Evolutionary conservation across 1,140 invertebrate species (phyloP).

Genomic region (Drosophila sp.): DNA sequence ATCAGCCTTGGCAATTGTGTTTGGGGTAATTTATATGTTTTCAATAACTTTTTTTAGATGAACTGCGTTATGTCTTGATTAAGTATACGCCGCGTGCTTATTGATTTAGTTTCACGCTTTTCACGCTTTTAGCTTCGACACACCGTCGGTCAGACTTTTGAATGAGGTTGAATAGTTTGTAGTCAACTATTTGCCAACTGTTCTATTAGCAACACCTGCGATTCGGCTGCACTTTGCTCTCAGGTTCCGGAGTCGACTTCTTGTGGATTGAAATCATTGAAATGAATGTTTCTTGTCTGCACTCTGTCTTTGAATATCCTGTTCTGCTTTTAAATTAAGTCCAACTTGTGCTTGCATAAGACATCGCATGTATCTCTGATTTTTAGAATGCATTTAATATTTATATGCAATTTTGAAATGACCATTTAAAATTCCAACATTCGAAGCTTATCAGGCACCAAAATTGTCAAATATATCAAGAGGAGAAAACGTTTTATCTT

Average conservation of each 20-base stretch:
- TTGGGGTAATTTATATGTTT: conserved; percentile 4
- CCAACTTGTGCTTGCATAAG: too few species aligned
- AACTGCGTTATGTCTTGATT: conserved; percentile 68
- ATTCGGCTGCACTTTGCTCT: conserved; percentile 24
- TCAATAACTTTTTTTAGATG: conserved; percentile 1
- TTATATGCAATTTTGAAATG: too few species aligned
- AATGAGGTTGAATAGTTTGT: conserved; percentile 2
- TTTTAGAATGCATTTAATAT: too few species aligned
- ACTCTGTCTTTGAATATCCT: conserved; percentile 44
- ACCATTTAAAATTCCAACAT: too few species aligned
- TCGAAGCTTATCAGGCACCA: too few species aligned
- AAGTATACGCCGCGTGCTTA: conserved; percentile 73
- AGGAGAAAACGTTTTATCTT: too few species aligned
- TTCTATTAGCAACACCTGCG: conserved; percentile 67
- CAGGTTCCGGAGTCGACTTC: conserved; percentile 15
- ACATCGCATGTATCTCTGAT: too few species aligned
- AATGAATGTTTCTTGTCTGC: conserved; percentile 69
- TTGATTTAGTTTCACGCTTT: conserved; percentile 75
- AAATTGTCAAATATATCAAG: too few species aligned
- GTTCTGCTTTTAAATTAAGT: not conserved
- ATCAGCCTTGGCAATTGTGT: conserved; percentile 9
- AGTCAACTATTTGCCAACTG: conserved; percentile 20
- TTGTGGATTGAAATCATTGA: conserved; percentile 32
- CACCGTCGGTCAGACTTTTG: not conserved
- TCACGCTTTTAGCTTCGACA: conserved; percentile 43